phyloP scores from a whole-genome alignment of 2,888 invertebrate genomes.

The Phorcus lineatus region DNA sequence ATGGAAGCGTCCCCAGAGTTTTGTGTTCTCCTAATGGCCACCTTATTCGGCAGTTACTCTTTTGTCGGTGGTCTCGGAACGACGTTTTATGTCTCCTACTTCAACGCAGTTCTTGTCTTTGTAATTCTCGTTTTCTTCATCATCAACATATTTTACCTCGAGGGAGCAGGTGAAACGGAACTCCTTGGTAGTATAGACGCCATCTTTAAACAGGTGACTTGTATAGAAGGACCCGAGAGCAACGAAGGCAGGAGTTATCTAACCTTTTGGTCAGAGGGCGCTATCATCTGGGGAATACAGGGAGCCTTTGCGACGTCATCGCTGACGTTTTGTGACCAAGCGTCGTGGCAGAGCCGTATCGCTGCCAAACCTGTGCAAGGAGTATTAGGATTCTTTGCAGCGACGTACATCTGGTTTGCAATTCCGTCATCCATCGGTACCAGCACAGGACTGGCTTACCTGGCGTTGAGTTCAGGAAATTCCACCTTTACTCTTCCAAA shows the following conservation, averaged over 20 bases:
- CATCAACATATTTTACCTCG: conserved; percentile 53
- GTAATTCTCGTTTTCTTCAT: conserved; percentile 55
- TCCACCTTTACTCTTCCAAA: conserved; percentile 42
- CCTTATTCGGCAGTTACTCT: conserved; percentile 65
- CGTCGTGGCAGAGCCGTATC: conserved; percentile 73
- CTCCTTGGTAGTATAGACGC: conserved; percentile 48
- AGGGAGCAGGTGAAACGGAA: conserved; percentile 35
- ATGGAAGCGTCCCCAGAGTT: conserved; percentile 63
- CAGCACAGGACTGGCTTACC: conserved; percentile 65
- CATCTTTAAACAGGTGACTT: conserved; percentile 52
- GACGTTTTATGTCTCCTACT: conserved; percentile 72
- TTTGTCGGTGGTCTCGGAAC: conserved; percentile 68
- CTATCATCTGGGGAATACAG: conserved; percentile 57
- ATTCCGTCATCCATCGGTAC: conserved; percentile 70
- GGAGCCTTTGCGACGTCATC: conserved; percentile 59
- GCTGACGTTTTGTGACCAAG: conserved; percentile 65
- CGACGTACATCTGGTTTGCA: conserved; percentile 71
- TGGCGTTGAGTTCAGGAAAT: conserved; percentile 54
- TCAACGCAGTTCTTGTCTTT: conserved; percentile 64
- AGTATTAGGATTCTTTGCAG: conserved; percentile 69
- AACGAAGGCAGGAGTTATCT: conserved; percentile 59
- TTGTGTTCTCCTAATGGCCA: conserved; percentile 63
- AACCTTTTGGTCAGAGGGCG: conserved; percentile 61
- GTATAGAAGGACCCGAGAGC: conserved; percentile 51
- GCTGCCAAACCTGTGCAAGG: conserved; percentile 70